phyloP scores from a whole-genome alignment of 2,797 vertebrate genomes.

The Sebastes vulpes region DNA sequence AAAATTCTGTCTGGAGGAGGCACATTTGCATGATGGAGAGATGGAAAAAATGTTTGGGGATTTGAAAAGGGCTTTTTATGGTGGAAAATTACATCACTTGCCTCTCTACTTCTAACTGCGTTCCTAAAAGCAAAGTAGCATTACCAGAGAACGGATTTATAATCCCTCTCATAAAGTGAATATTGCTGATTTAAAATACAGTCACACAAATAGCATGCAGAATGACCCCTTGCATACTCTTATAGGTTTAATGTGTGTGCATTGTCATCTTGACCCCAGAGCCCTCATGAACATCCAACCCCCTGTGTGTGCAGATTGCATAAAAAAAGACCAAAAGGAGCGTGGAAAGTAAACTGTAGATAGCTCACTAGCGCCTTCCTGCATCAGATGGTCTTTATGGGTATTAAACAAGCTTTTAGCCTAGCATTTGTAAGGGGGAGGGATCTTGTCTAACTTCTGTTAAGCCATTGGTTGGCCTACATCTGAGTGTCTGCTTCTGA shows the following conservation, averaged over 20 bases:
- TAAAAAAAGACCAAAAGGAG: constrained; percentile 24
- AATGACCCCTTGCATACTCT: not conserved
- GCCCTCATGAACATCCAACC: not conserved
- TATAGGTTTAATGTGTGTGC: not conserved
- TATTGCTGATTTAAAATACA: constrained; percentile 7
- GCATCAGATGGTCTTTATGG: constrained; percentile 33
- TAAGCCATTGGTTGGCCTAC: constrained; percentile 79
- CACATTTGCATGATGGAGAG: constrained; percentile 37
- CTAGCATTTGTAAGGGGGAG: constrained; percentile 53
- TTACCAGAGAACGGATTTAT: constrained; percentile 14
- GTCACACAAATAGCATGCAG: not conserved
- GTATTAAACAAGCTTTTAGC: constrained; percentile 44
- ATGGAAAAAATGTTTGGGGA: constrained; percentile 47
- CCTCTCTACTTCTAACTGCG: not conserved
- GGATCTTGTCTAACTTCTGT: constrained; percentile 53
- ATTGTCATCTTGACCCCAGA: constrained; percentile 28
- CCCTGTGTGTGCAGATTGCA: constrained; percentile 3
- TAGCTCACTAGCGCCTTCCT: constrained; percentile 66
- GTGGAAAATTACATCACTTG: constrained; percentile 64
- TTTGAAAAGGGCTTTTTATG: constrained; percentile 51
- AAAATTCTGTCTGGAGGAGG: constrained; percentile 40
- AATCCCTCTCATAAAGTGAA: not conserved
- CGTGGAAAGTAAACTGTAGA: constrained; percentile 41
- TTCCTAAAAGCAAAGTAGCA: constrained; percentile 48
- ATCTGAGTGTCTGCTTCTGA: constrained; percentile 64